Evolutionary conservation across 1,140 invertebrate species (phyloP), one percentile per base, ranked within the genome.

Genomic region (Ceratina australensis): DNA sequence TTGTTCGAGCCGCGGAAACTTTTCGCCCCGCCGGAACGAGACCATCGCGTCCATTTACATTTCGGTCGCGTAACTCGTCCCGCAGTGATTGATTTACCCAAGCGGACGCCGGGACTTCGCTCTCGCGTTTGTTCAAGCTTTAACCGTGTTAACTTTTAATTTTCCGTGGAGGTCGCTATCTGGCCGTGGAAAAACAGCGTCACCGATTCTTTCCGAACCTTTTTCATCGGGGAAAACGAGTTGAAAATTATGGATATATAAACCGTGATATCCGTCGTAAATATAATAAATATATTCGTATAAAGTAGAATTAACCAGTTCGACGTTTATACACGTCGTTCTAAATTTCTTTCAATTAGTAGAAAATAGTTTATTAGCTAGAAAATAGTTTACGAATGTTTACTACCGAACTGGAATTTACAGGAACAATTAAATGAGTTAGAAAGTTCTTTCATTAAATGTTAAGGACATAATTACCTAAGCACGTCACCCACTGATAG

Each of bases 61-160:
- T 50, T 50, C 22, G 1, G 42, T 74, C 28, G 16, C 42, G 12
- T 42, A 10, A 5, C 22, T 7, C 49, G 50, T 16, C 8, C 42
- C 15, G 15, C 15, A 16, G 49, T 24, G 61, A 73, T 73, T 54
- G 63, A 73, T 73, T 65, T 13, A 24, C 49, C 18, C 64, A 12
- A 18, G 4, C 12, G 1, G 4, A 12, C 2, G 16, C 8, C 18
- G 22, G 33, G 33, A 42, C 33, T 10, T 10, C 22, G 15, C 1
- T 13, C 13, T 12, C 15, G 10, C 18, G 28, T 74, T 66, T 47
- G 20, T 47, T 15, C 22, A 18, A 49, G 13, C 15, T 52, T 57
- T 20, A 24, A 54, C 50, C 16, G n/a, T 16, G 33, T 74, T 66
- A 67, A 57, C 33, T 67, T 57, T 66, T 49, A 47, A 74, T 67